phyloP scores from a whole-genome alignment of 2,113 vertebrate species.

The Lynx canadensis region DNA sequence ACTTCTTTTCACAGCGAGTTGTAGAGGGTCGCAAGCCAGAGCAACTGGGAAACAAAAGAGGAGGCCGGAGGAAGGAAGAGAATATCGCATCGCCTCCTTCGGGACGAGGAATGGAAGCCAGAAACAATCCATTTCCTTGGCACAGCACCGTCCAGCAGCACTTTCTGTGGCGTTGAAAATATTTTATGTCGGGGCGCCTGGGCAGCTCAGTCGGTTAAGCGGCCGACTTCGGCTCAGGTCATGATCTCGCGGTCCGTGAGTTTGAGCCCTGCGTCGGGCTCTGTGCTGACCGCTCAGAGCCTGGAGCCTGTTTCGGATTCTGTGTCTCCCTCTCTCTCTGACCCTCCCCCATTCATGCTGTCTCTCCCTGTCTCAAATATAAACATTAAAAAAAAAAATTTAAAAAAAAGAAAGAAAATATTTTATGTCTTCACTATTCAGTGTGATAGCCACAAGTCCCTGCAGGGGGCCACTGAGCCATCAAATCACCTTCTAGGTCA shows the following conservation, averaged over 20 bases:
- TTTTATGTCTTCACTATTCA: background rate
- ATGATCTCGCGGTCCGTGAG: too few species aligned
- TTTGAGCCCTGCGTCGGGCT: rapidly evolving
- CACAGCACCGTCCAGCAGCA: rapidly evolving
- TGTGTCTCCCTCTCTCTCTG: too few species aligned
- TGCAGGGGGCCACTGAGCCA: background rate
- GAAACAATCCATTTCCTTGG: background rate
- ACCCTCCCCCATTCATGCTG: too few species aligned
- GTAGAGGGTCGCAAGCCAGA: background rate
- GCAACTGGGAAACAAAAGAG: background rate
- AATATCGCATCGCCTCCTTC: rapidly evolving
- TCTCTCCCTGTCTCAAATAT: too few species aligned
- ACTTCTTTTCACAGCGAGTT: background rate
- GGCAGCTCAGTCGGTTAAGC: too few species aligned
- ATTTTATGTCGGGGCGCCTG: too few species aligned
- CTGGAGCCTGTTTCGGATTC: too few species aligned
- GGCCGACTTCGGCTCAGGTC: too few species aligned
- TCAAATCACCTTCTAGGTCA: background rate
- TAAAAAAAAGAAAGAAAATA: background rate
- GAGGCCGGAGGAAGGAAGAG: background rate
- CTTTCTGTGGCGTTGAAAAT: background rate
- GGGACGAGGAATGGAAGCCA: background rate
- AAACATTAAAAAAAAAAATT: too few species aligned
- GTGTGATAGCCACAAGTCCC: too few species aligned
- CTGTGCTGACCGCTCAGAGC: too few species aligned